A percentile compares a stretch with the other conserved stretches of the same genome.
phyloP scores from a whole-genome alignment of 2,888 invertebrate species.

The Saturnia japonica region DNA sequence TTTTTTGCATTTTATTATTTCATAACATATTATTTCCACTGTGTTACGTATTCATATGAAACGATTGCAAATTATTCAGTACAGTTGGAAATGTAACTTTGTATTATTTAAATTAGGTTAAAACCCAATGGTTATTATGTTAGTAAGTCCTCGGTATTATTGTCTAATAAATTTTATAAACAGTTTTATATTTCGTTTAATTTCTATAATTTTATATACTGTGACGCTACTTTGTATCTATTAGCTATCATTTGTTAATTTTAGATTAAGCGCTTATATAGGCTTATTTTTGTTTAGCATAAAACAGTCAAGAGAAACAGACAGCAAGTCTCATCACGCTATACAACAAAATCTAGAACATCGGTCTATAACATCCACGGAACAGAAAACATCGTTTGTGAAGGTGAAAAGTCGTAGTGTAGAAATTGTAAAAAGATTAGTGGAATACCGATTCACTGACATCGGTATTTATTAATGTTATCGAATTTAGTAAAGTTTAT shows the following conservation, averaged over 20 bases:
- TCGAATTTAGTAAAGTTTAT: too few relatives aligned
- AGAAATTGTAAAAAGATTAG: too few relatives aligned
- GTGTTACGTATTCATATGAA: not conserved
- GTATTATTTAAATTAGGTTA: not conserved
- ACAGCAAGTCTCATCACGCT: too few relatives aligned
- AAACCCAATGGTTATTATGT: not conserved
- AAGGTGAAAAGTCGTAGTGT: too few relatives aligned
- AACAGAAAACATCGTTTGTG: too few relatives aligned
- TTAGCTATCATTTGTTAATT: not conserved
- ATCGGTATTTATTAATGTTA: too few relatives aligned
- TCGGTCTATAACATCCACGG: too few relatives aligned
- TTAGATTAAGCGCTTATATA: not conserved
- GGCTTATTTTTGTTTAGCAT: too few relatives aligned
- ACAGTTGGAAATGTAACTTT: not conserved
- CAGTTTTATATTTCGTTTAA: not conserved
- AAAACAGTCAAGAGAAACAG: too few relatives aligned
- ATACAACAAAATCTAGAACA: too few relatives aligned
- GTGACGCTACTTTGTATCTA: not conserved
- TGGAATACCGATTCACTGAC: too few relatives aligned
- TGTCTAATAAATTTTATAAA: constrained; percentile 5
- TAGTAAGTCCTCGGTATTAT: not conserved
- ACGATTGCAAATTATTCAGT: not conserved
- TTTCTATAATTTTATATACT: not conserved
- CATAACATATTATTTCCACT: not conserved
- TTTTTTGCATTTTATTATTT: not conserved